Evolutionary conservation across 2,888 invertebrate species (phyloP).

Genomic region (Diarsia rubi): DNA sequence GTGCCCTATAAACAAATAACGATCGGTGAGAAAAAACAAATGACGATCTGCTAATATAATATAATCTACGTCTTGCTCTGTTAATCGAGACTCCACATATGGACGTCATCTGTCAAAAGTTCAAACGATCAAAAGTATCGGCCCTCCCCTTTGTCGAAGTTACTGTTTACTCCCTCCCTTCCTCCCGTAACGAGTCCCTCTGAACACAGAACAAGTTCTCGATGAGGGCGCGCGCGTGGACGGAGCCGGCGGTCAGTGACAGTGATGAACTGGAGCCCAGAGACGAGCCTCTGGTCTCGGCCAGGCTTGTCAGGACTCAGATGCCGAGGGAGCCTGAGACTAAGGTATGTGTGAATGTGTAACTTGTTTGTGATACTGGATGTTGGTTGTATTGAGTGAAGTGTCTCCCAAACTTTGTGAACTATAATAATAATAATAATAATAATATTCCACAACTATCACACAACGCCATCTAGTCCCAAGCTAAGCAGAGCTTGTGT

Average conservation of each 20-base stretch:
- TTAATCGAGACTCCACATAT: not conserved
- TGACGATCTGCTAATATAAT: not conserved
- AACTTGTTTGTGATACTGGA: not conserved
- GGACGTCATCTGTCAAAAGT: not conserved
- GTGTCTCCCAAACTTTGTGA: no score
- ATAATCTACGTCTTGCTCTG: no score
- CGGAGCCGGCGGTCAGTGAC: constrained; percentile 90
- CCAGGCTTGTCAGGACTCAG: constrained; percentile 78
- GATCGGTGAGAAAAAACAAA: not conserved
- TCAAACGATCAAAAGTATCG: constrained; percentile 52
- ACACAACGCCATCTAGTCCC: no score
- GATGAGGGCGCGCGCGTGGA: constrained; percentile 95
- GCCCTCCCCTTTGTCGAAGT: constrained; percentile 26
- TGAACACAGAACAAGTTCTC: constrained; percentile 94
- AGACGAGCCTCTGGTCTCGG: constrained; percentile 79
- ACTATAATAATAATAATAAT: no score
- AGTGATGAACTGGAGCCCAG: constrained; percentile 74
- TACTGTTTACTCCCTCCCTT: constrained; percentile 28
- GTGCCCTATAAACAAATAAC: not conserved
- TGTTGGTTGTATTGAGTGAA: not conserved
- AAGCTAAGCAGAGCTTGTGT: no score
- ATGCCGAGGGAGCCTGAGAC: constrained; percentile 77
- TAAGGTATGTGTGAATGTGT: constrained; percentile 70
- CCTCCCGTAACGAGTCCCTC: constrained; percentile 50
- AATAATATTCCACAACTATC: no score